phyloP scores from a whole-genome alignment of 2,888 invertebrate species.

The Hipparchia sbordonii region DNA sequence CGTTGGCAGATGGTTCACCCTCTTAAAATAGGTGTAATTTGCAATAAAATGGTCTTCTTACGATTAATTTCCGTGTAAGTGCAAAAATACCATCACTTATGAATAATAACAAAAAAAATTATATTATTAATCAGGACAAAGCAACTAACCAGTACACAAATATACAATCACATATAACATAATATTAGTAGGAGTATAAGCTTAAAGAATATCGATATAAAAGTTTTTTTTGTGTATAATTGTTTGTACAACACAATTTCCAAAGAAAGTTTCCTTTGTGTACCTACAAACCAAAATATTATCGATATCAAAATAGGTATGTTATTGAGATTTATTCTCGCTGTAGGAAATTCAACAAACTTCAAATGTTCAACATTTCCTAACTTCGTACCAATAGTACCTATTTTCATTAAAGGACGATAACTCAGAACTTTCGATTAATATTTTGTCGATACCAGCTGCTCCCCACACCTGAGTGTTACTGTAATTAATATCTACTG shows the following conservation, averaged over 20 bases:
- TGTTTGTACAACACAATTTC: no score
- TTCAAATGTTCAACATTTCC: neutral
- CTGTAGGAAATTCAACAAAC: neutral
- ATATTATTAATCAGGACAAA: no score
- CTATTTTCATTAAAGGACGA: conserved; percentile 9
- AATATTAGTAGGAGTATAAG: neutral
- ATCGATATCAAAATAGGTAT: neutral
- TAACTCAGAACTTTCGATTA: conserved; percentile 7
- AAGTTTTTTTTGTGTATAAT: neutral
- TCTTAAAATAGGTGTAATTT: no score
- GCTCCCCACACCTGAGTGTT: neutral
- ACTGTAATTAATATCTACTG: neutral
- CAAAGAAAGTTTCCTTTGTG: no score
- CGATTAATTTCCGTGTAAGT: no score
- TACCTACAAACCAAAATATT: no score
- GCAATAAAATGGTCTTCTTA: no score
- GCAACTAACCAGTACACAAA: neutral
- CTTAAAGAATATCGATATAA: neutral
- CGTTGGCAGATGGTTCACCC: no score
- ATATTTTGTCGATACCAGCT: conserved; percentile 6
- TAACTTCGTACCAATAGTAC: conserved; percentile 20
- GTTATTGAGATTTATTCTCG: neutral
- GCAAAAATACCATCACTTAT: no score
- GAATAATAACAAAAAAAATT: no score
- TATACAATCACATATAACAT: no score